phyloP scores from a whole-genome alignment of 92 coral and sea anemone species.

The Epizoanthus fatuus region DNA sequence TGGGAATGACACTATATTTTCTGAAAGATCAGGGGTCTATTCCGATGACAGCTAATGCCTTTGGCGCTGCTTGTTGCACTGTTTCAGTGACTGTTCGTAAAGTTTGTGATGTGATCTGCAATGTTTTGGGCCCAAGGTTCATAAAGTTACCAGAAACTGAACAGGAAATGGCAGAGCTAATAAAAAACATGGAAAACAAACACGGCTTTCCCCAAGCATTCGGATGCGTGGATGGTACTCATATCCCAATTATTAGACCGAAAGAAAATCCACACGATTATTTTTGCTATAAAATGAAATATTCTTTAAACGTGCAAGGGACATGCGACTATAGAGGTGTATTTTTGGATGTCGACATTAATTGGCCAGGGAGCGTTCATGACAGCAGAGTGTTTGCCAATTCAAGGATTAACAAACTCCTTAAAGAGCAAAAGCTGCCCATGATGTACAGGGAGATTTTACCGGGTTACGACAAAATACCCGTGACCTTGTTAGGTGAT shows the following conservation, averaged over 20 bases:
- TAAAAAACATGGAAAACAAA: neutral
- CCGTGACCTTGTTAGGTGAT: slow-evolving; percentile 20
- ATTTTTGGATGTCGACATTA: slow-evolving; percentile 13
- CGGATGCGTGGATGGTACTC: slow-evolving; percentile 30
- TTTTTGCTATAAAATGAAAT: slow-evolving; percentile 18
- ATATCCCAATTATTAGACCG: slow-evolving; percentile 10
- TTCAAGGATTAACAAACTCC: neutral
- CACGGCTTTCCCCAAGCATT: neutral
- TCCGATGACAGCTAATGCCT: neutral
- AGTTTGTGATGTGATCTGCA: neutral
- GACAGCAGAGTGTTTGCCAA: slow-evolving; percentile 32
- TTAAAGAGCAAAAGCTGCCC: slow-evolving; percentile 23
- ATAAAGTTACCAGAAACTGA: neutral
- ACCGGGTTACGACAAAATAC: slow-evolving; percentile 25
- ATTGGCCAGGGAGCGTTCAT: neutral
- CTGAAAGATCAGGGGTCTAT: no score
- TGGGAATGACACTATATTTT: no score
- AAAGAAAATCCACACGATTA: slow-evolving; percentile 22
- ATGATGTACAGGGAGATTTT: slow-evolving; percentile 6
- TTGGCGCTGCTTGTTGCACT: neutral
- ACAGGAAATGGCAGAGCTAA: neutral
- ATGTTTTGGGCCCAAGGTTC: neutral
- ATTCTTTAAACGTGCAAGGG: slow-evolving; percentile 31
- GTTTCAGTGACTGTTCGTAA: neutral
- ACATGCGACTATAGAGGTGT: slow-evolving; percentile 22